A percentile compares a stretch with the other conserved stretches of the same genome.
Conservation (phyloP, 2,797 vertebrate species). For the Cheracebus regulus region DNA sequence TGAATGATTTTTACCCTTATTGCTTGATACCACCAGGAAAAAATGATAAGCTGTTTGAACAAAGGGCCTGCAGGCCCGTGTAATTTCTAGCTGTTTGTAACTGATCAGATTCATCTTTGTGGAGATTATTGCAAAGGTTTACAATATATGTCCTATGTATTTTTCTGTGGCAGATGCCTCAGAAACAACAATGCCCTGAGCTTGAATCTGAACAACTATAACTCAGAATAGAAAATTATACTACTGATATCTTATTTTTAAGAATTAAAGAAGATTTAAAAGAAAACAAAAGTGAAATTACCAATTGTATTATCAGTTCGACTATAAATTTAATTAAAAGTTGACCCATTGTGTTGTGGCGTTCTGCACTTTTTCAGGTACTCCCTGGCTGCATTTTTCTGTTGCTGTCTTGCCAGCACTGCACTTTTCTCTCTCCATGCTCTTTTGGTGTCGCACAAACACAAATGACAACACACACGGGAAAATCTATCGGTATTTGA, state of each 20-base stretch:
- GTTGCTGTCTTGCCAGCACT: fast-evolving
- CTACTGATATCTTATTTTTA: neutral
- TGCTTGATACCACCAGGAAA: neutral
- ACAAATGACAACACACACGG: neutral
- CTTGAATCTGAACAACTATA: neutral
- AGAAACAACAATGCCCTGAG: neutral
- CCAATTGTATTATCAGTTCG: neutral
- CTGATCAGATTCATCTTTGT: neutral
- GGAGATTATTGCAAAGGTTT: neutral
- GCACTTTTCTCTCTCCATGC: neutral
- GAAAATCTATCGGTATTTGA: neutral
- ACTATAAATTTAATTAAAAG: neutral
- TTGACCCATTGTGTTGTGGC: neutral
- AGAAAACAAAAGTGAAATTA: neutral
- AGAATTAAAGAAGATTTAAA: neutral
- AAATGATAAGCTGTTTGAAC: neutral
- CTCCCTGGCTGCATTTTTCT: fast-evolving
- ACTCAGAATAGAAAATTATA: neutral
- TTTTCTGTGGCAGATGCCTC: neutral
- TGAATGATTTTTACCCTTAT: neutral
- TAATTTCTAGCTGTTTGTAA: neutral
- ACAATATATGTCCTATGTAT: neutral
- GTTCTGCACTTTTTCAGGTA: too few species aligned
- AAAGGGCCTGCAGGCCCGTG: neutral
- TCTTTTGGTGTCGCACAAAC: too few species aligned